phyloP scores from a whole-genome alignment of 2,888 invertebrate species.

The Cheilosia pagana region DNA sequence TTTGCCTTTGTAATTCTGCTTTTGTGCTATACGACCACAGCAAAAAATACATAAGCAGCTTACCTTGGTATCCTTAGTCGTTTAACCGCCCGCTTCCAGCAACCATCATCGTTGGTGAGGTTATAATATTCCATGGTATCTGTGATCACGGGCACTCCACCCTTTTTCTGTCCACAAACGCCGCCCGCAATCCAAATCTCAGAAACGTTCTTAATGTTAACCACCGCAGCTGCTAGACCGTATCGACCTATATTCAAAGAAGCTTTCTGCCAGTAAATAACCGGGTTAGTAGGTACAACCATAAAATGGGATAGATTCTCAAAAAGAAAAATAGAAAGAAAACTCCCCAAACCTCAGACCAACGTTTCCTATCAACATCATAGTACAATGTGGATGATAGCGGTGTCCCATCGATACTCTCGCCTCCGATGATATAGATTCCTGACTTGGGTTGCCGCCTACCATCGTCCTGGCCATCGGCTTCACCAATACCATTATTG shows the following conservation, averaged over 20 bases:
- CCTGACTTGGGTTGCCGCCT: constrained; percentile 78
- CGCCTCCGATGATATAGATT: constrained; percentile 89
- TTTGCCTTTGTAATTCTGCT: constrained; percentile 19
- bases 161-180: constrained; percentile 83
- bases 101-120: constrained; percentile 54
- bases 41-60: constrained; percentile 39
- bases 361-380: constrained; percentile 75
- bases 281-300: constrained; percentile 40
- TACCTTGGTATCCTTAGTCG: constrained; percentile 67
- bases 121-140: constrained; percentile 77
- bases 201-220: constrained; percentile 69
- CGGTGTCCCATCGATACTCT: constrained; percentile 85
- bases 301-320: constrained; percentile 32
- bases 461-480: constrained; percentile 28
- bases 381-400: constrained; percentile 77
- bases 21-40: constrained; percentile 9
- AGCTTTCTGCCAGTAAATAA: constrained; percentile 76
- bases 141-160: constrained; percentile 73
- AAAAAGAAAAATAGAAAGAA: background rate
- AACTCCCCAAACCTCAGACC: constrained; percentile 76
- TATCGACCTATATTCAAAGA: constrained; percentile 77
- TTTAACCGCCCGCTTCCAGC: constrained; percentile 47
- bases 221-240: constrained; percentile 77
- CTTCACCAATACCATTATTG: constrained; percentile 23
- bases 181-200: constrained; percentile 90